These are phyloP conservation scores for Meloidogyne chitwoodi DNA, from an alignment of 1,140 invertebrate species.

Conservation along the genomic window DNA sequence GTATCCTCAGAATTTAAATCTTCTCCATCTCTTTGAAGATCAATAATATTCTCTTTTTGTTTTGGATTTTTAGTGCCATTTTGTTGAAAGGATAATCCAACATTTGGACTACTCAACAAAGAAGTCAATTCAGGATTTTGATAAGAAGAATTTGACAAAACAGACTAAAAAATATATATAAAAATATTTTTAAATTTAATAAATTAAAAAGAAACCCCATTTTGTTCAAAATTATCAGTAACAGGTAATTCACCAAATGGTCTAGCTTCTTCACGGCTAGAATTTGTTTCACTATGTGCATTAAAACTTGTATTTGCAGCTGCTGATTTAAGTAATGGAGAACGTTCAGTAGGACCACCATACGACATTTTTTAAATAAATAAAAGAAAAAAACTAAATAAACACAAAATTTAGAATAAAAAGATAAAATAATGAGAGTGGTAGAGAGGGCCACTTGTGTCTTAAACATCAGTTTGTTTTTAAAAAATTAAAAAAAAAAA, in stretches of 20 bases:
- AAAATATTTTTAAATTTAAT: background rate
- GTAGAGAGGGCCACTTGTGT: too few relatives aligned
- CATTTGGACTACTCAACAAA: background rate
- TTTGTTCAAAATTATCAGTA: background rate
- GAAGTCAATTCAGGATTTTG: background rate
- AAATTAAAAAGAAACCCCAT: background rate
- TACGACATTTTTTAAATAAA: background rate
- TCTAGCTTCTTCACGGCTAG: background rate
- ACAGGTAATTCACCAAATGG: background rate
- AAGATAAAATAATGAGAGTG: background rate
- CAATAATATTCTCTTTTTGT: background rate
- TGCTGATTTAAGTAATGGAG: background rate
- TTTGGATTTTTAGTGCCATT: background rate
- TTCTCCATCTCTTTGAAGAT: background rate
- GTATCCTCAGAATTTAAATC: background rate
- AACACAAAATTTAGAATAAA: background rate
- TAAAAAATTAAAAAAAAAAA: too few relatives aligned
- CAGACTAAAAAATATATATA: background rate
- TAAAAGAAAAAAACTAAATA: background rate
- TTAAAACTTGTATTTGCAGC: background rate
- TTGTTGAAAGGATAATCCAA: background rate
- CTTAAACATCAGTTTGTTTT: too few relatives aligned
- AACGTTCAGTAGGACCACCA: background rate
- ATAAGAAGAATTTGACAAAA: background rate
- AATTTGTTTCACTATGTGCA: background rate